Percentiles rank a stretch among this genome's conserved stretches.
Conservation (phyloP, 2,113 vertebrate species). For the Furnarius figulus region DNA sequence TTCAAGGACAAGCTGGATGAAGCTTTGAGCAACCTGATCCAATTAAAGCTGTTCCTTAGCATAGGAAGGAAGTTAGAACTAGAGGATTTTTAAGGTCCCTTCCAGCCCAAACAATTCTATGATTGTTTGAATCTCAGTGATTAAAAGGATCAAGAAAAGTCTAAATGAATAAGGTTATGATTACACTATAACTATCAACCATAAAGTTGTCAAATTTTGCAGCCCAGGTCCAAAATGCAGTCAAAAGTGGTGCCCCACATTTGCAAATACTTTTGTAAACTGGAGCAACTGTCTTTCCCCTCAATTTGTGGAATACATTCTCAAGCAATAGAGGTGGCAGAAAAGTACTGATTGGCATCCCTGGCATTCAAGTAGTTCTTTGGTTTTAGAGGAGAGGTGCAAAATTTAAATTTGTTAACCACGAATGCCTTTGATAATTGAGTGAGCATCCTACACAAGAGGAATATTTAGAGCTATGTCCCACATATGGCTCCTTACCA, state of each 20-base stretch:
- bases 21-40: background rate
- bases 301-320: background rate
- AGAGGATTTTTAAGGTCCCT: background rate
- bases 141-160: background rate
- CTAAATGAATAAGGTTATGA: background rate
- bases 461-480: slow-evolving; percentile 1
- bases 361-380: background rate
- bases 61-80: background rate
- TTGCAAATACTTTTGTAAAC: background rate
- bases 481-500: background rate
- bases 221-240: background rate
- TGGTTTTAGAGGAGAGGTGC: background rate
- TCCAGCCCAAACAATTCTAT: background rate
- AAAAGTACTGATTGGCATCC: background rate
- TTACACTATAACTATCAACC: background rate
- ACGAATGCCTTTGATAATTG: rapidly evolving
- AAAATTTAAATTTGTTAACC: background rate
- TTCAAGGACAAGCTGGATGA: background rate
- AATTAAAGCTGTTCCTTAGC: background rate
- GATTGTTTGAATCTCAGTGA: background rate
- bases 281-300: background rate
- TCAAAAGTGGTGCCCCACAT: background rate
- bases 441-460: background rate
- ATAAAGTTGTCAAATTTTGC: background rate
- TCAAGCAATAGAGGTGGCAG: background rate